Evolutionary conservation across 2,888 invertebrate species (phyloP).

Genomic region (Allolobophora icterica): DNA sequence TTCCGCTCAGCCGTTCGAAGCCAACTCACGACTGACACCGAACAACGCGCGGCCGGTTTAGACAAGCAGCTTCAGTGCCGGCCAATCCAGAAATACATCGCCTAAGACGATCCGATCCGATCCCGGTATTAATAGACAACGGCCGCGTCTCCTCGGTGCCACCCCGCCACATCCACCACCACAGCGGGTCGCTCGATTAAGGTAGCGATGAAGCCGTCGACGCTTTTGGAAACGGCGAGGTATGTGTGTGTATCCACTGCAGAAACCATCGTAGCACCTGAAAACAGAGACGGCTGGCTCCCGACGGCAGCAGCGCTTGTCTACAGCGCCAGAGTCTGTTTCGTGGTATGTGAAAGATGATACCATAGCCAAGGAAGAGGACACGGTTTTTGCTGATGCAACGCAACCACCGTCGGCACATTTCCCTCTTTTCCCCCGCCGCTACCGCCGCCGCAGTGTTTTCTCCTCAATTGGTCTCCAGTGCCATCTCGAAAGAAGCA

Average conservation of each 20-base stretch:
- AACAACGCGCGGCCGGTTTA: not conserved
- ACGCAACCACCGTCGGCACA: not conserved
- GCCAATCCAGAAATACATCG: not conserved
- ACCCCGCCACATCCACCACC: not conserved
- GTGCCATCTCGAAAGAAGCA: not conserved
- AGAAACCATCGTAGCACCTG: not conserved
- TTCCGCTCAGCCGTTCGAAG: not conserved
- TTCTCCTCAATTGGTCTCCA: not conserved
- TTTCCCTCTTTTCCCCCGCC: not conserved
- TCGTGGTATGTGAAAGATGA: constrained; percentile 23
- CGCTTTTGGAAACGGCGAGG: not conserved
- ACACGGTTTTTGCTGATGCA: not conserved
- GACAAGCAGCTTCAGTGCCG: not conserved
- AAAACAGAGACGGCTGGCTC: not conserved
- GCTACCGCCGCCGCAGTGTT: not conserved
- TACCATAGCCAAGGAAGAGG: constrained; percentile 6
- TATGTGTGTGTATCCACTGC: constrained; percentile 7
- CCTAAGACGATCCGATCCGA: constrained; percentile 2
- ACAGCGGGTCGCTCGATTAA: not conserved
- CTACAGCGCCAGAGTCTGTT: not conserved
- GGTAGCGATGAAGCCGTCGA: not conserved
- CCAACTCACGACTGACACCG: not conserved
- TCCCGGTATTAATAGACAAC: not conserved
- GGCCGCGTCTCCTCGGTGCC: too few relatives aligned
- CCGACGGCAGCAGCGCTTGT: not conserved